Conservation (phyloP, 2,113 vertebrate genomes). For the Bos javanicus region DNA sequence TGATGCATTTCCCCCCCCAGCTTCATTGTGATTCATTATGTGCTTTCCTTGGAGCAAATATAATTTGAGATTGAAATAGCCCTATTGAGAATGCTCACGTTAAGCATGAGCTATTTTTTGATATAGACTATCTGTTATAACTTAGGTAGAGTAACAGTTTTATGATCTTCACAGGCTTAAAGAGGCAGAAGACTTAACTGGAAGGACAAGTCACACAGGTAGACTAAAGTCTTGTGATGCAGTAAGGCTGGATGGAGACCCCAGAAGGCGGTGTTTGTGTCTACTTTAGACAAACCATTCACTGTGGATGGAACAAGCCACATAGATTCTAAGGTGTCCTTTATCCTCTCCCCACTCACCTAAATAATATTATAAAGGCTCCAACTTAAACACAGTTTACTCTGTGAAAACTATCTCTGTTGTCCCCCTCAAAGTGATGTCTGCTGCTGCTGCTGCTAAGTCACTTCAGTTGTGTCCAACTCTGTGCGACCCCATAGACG, state of each 20-base stretch:
- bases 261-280: background rate
- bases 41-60: conserved; percentile 63
- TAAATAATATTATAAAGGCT: background rate
- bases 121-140: conserved; percentile 39
- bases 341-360: background rate
- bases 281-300: background rate
- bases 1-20: background rate
- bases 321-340: background rate
- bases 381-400: background rate
- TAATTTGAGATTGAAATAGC: conserved; percentile 62
- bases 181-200: background rate
- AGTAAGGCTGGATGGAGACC: background rate
- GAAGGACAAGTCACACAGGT: background rate
- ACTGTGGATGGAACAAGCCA: background rate
- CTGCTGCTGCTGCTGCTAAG: no score
- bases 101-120: conserved; percentile 59
- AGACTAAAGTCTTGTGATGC: background rate
- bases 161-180: conserved; percentile 48
- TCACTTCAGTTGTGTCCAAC: no score
- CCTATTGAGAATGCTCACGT: conserved; percentile 49
- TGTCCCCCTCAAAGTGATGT: background rate
- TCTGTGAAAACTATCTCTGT: background rate
- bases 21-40: conserved; percentile 61
- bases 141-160: conserved; percentile 54
- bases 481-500: no score